Evolutionary conservation across 2,797 vertebrate genomes (phyloP).

Genomic region (Sebastiscus albofasciatus): DNA sequence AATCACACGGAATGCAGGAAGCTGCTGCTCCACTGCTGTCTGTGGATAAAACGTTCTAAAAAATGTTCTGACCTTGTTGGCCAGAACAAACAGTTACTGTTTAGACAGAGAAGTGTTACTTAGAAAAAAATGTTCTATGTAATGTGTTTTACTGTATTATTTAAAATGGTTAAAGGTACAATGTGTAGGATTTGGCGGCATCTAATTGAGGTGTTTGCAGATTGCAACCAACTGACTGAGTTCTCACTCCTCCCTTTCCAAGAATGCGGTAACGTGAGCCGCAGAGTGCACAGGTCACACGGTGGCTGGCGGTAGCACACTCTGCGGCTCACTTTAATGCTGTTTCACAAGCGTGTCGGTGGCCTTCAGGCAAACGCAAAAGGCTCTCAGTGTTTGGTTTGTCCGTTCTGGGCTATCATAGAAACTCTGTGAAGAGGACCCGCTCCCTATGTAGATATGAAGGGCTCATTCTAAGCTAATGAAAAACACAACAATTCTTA

Average conservation of each 20-base stretch:
- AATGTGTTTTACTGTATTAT: not conserved
- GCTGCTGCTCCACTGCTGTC: not conserved
- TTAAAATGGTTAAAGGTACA: not conserved
- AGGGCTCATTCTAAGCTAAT: not conserved
- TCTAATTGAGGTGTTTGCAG: not conserved
- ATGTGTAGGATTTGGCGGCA: not conserved
- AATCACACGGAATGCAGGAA: not conserved
- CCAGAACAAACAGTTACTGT: not conserved
- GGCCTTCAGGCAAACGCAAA: not conserved
- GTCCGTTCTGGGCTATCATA: not conserved
- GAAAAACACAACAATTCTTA: no score
- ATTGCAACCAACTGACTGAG: not conserved
- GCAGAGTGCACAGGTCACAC: no score
- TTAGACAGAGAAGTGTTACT: not conserved
- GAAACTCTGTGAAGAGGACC: not conserved
- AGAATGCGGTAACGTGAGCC: no score
- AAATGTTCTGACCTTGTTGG: not conserved
- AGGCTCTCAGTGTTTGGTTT: not conserved
- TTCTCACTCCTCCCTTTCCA: not conserved
- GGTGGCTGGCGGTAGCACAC: not conserved
- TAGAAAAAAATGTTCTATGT: not conserved
- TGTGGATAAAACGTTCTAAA: not conserved
- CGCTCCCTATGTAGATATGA: not conserved
- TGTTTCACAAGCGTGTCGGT: not conserved
- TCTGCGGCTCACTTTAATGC: not conserved